These are phyloP conservation scores for Bellardia pandia DNA, from an alignment of 2,888 invertebrate species.

Conservation along the genomic window DNA sequence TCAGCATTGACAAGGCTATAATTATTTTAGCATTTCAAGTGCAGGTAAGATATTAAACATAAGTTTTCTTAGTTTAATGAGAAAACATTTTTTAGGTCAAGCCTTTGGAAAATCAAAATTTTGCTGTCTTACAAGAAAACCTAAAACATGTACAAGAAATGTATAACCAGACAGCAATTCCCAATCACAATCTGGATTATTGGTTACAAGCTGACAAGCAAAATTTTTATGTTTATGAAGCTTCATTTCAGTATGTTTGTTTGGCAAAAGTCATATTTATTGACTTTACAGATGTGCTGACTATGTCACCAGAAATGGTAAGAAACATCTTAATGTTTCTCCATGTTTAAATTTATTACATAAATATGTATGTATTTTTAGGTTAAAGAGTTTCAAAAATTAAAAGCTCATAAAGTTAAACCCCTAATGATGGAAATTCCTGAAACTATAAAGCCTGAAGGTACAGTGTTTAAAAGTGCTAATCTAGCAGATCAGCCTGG, in stretches of 20 bases:
- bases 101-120: background rate
- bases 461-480: background rate
- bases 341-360: too few relatives aligned
- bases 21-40: slow-evolving; percentile 6
- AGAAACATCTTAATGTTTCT: background rate
- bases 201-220: background rate
- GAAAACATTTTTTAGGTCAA: background rate
- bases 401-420: background rate
- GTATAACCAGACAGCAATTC: background rate
- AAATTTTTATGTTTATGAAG: background rate
- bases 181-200: background rate
- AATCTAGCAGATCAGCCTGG: background rate
- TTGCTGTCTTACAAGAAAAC: background rate
- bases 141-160: background rate
- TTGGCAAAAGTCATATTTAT: background rate
- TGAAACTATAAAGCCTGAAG: background rate
- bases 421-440: background rate
- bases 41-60: background rate
- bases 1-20: background rate
- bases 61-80: background rate
- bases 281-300: background rate
- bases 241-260: background rate
- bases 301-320: background rate
- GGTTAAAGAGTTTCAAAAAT: background rate
- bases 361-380: too few relatives aligned